Percentiles rank a stretch among this genome's conserved stretches.
phyloP scores from a whole-genome alignment of 2,888 invertebrate genomes.

The Rhopalosiphum nymphaeae region DNA sequence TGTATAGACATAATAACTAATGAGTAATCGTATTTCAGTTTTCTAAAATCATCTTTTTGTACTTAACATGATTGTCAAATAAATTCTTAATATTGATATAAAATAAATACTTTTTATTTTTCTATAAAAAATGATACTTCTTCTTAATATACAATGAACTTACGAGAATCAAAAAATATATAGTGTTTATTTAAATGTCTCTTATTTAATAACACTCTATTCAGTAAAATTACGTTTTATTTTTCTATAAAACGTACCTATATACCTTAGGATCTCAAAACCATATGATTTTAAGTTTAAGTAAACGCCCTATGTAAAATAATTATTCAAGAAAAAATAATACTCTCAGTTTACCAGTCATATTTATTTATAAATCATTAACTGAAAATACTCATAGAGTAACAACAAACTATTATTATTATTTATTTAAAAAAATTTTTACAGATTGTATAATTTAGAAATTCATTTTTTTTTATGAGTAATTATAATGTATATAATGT shows the following conservation, averaged over 20 bases:
- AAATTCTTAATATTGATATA: background rate
- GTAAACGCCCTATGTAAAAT: background rate
- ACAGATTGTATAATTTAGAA: too few relatives aligned
- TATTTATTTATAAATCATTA: slow-evolving; percentile 10
- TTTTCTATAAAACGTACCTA: background rate
- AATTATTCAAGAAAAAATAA: background rate
- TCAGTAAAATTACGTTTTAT: background rate
- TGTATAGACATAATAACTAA: too few relatives aligned
- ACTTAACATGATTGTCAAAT: background rate
- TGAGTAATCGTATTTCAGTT: too few relatives aligned
- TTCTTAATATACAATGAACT: background rate
- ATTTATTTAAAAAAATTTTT: background rate
- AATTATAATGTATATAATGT: background rate
- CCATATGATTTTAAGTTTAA: background rate
- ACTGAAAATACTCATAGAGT: background rate
- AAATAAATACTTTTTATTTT: background rate
- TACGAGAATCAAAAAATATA: background rate
- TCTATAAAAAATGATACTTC: background rate
- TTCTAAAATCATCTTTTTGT: too few relatives aligned
- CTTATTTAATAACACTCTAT: background rate
- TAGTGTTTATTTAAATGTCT: background rate
- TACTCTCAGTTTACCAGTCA: background rate
- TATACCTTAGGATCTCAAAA: background rate
- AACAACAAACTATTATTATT: background rate
- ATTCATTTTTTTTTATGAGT: too few relatives aligned